Percentiles rank a stretch among this genome's conserved stretches.
These are phyloP conservation scores for Chironomus tepperi DNA, from an alignment of 1,140 invertebrate species.

Conservation along the genomic window DNA sequence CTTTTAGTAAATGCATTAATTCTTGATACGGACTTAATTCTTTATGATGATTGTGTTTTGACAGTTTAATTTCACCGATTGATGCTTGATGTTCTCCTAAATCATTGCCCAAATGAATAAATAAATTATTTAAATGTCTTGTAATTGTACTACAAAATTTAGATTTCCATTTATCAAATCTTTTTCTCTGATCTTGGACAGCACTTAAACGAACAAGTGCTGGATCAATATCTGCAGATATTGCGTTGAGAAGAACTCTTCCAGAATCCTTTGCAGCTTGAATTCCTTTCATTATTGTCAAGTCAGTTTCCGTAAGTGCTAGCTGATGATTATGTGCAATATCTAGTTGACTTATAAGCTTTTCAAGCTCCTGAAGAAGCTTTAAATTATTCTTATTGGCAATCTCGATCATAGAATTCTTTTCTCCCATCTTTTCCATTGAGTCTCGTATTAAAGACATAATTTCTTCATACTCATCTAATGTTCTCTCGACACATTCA, in stretches of 20 bases:
- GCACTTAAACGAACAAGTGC: slow-evolving; percentile 61
- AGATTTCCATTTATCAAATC: slow-evolving; percentile 73
- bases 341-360: slow-evolving; percentile 71
- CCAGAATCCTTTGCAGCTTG: slow-evolving; percentile 71
- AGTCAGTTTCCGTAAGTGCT: slow-evolving; percentile 64
- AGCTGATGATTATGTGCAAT: slow-evolving; percentile 59
- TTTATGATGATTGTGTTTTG: slow-evolving; percentile 71
- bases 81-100: slow-evolving; percentile 40
- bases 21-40: slow-evolving; percentile 77
- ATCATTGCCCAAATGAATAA: slow-evolving; percentile 75
- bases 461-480: slow-evolving; percentile 70
- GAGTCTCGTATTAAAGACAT: slow-evolving; percentile 72
- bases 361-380: slow-evolving; percentile 68
- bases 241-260: slow-evolving; percentile 64
- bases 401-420: slow-evolving; percentile 80
- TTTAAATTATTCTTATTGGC: slow-evolving; percentile 76
- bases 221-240: slow-evolving; percentile 59
- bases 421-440: slow-evolving; percentile 85
- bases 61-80: slow-evolving; percentile 57
- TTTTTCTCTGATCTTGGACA: slow-evolving; percentile 79
- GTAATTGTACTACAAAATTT: slow-evolving; percentile 76
- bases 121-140: slow-evolving; percentile 84
- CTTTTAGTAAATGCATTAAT: slow-evolving; percentile 83
- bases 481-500: slow-evolving; percentile 60
- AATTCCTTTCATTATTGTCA: slow-evolving; percentile 63